Conservation (phyloP, 2,113 vertebrate genomes). For the Poeciliopsis turrubarensis region DNA sequence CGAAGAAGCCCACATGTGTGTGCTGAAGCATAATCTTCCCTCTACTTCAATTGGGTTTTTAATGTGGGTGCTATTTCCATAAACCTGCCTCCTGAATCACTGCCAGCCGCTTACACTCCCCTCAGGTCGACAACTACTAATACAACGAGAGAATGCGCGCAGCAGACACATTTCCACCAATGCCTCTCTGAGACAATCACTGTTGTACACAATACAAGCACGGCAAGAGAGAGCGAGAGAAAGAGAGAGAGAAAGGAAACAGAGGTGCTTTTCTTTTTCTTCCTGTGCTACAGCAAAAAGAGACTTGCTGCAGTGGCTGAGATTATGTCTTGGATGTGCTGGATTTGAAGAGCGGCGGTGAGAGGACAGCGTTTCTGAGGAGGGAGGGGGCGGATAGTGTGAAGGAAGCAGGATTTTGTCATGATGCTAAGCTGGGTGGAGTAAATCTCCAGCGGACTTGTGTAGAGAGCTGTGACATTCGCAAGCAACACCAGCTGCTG, state of each 20-base stretch:
- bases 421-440: constrained; percentile 67
- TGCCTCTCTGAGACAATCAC: constrained; percentile 61
- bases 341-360: constrained; percentile 50
- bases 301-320: constrained; percentile 46
- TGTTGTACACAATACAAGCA: constrained; percentile 62
- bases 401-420: constrained; percentile 69
- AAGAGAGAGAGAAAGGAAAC: not conserved
- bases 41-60: constrained; percentile 73
- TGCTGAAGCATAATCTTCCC: constrained; percentile 69
- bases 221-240: constrained; percentile 44
- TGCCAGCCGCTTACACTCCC: constrained; percentile 66
- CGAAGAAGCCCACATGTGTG: constrained; percentile 68
- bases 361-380: constrained; percentile 15
- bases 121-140: constrained; percentile 65
- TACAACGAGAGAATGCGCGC: constrained; percentile 63
- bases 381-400: constrained; percentile 37
- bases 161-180: constrained; percentile 63
- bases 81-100: constrained; percentile 77
- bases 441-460: constrained; percentile 62
- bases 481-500: constrained; percentile 26
- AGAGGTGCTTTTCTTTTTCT: constrained; percentile 22
- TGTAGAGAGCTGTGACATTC: constrained; percentile 51
- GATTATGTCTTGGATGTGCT: constrained; percentile 68
- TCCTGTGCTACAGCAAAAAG: constrained; percentile 46
- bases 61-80: constrained; percentile 76